A percentile compares a stretch with the other conserved stretches of the same genome.
Evolutionary conservation across 2,888 invertebrate genomes (phyloP).

Genomic region (Archaeoteleia sp.): DNA sequence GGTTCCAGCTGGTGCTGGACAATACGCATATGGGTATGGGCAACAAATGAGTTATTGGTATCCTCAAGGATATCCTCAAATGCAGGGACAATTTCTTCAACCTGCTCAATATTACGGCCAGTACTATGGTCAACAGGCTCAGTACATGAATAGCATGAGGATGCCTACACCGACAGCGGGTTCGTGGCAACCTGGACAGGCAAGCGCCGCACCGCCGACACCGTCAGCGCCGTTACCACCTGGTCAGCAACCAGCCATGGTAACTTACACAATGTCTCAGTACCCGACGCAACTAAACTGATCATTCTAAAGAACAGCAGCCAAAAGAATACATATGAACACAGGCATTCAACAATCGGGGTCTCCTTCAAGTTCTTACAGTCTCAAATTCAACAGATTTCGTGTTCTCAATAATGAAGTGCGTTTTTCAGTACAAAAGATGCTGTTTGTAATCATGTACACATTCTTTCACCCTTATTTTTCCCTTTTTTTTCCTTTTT

Average conservation of each 20-base stretch:
- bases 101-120: slow-evolving; percentile 80
- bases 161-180: slow-evolving; percentile 76
- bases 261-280: slow-evolving; percentile 82
- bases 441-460: slow-evolving; percentile 36
- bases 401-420: slow-evolving; percentile 25
- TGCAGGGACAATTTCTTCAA: slow-evolving; percentile 89
- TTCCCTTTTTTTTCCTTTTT: slow-evolving; percentile 3
- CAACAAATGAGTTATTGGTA: slow-evolving; percentile 96
- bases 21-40: slow-evolving; percentile 91
- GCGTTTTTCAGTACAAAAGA: slow-evolving; percentile 37
- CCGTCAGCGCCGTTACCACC: slow-evolving; percentile 71
- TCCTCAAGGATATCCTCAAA: slow-evolving; percentile 85
- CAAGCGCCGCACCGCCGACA: slow-evolving; percentile 72
- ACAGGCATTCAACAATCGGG: slow-evolving; percentile 38
- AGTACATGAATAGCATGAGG: slow-evolving; percentile 74
- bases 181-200: slow-evolving; percentile 75
- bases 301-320: slow-evolving; percentile 51
- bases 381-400: slow-evolving; percentile 29
- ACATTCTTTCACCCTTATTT: slow-evolving; percentile 30
- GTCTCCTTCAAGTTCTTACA: slow-evolving; percentile 42
- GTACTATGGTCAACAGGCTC: slow-evolving; percentile 81
- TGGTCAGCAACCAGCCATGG: slow-evolving; percentile 73
- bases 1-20: slow-evolving; percentile 82
- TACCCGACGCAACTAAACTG: slow-evolving; percentile 88
- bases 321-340: slow-evolving; percentile 54